phyloP scores from a whole-genome alignment of 2,113 vertebrate species.

The Microtus oregoni region DNA sequence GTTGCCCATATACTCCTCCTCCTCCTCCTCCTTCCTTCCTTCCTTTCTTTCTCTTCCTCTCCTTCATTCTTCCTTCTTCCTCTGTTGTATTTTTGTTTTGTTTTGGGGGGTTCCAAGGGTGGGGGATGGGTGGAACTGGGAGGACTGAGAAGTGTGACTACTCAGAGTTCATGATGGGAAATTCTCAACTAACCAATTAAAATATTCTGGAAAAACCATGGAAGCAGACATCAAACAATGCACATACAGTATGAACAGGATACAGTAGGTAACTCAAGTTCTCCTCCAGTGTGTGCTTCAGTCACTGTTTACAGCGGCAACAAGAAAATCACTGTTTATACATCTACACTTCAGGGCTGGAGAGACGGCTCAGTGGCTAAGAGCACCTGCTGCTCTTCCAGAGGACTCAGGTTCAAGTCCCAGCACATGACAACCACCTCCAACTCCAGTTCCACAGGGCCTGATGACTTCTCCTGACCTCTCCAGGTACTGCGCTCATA shows the following conservation, averaged over 20 bases:
- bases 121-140: neutral
- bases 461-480: too few species aligned
- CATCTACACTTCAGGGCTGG: neutral
- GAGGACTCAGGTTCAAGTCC: neutral
- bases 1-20: neutral
- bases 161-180: neutral
- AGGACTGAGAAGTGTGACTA: neutral
- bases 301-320: neutral
- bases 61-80: neutral
- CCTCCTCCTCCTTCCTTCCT: too few species aligned
- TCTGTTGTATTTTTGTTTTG: too few species aligned
- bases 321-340: neutral
- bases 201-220: neutral
- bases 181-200: neutral
- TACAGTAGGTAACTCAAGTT: neutral
- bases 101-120: neutral
- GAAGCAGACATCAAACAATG: neutral
- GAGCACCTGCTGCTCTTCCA: neutral
- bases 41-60: too few species aligned
- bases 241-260: neutral
- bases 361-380: neutral
- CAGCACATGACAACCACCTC: neutral
- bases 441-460: neutral
- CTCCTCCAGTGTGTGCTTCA: neutral
- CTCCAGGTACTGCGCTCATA: neutral